These are phyloP conservation scores for Mizuhopecten yessoensis DNA, from an alignment of 1,140 invertebrate species.

Conservation along the genomic window DNA sequence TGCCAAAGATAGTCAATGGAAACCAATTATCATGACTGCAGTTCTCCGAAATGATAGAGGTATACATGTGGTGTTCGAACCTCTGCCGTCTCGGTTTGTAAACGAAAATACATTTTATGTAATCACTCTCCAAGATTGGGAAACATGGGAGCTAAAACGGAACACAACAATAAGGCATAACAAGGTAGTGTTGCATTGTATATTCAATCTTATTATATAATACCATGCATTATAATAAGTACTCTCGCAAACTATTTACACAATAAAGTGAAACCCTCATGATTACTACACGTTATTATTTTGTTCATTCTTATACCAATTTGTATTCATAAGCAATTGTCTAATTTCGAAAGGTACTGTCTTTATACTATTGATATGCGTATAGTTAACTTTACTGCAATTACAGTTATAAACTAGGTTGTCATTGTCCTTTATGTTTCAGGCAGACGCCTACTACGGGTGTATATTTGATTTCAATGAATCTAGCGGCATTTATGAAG, in stretches of 20 bases:
- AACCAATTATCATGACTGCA: background rate
- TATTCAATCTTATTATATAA: too few species aligned
- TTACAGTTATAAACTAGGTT: too few species aligned
- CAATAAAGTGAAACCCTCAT: too few species aligned
- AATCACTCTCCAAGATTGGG: background rate
- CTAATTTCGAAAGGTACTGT: too few species aligned
- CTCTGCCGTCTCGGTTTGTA: background rate
- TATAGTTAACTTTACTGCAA: too few species aligned
- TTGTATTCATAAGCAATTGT: too few species aligned
- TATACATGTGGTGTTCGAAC: background rate
- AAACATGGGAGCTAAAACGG: background rate
- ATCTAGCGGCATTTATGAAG: background rate
- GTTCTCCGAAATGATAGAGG: background rate
- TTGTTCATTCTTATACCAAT: too few species aligned
- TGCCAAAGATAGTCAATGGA: background rate
- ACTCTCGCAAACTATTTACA: too few species aligned
- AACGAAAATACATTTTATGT: background rate
- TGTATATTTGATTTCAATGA: background rate
- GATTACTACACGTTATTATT: too few species aligned
- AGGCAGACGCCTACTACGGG: background rate
- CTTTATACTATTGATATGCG: too few species aligned
- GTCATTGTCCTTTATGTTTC: background rate
- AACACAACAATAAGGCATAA: background rate
- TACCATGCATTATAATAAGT: too few species aligned
- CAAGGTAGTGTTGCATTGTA: background rate